Base-by-base conservation (phyloP, 1,140 invertebrate species). In the Procambarus clarkii region DNA sequence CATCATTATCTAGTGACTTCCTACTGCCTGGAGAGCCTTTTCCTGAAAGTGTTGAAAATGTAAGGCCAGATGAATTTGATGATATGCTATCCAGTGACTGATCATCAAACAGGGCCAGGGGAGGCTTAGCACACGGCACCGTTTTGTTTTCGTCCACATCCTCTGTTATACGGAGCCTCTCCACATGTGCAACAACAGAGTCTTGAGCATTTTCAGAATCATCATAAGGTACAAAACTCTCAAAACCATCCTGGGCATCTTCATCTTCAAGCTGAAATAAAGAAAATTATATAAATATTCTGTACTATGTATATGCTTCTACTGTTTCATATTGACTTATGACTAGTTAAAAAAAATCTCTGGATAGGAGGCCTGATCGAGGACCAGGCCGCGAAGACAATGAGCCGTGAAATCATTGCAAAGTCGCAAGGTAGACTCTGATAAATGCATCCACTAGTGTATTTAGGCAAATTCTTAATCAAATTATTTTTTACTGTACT, bases 71-170 rank as follows among this genome's bases (percentile, higher is more conserved):
- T 44, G 92, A 92, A 64, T 93, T 93, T 11, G 92, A 93, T 5
- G 92, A 93, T 24, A 93, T 93, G 64, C 92, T 93, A 82, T 93
- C 92, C 34, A 93, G 83, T 71, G 92, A 93, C 69, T 92, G 88
- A 15, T 88, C 85, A 76, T 93, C 92, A 71, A 93, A 93, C 3
- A 93, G 77, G 54, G 92, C 91, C 5, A 83, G 69, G 50, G 84
- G 77, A 44, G 79, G 79, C 58, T 85, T 87, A 44, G 86, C 11
- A 48, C 34, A 50, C 50, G 79, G 71, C 24, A 64, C 9, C n/a
- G 85, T 45, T 58, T 88, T 92, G 54, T 13, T 50, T 9, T 88
- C 81, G 48, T 92, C 82, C 11, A 48, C 15, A 15, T 86, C 86
- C 50, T 88, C 80, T 54, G 54, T 64, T 3, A 93, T 34, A 5